A percentile compares a stretch with the other conserved stretches of the same genome.
Evolutionary conservation across 2,113 vertebrate species (phyloP).

Genomic region (Caranx ignobilis): DNA sequence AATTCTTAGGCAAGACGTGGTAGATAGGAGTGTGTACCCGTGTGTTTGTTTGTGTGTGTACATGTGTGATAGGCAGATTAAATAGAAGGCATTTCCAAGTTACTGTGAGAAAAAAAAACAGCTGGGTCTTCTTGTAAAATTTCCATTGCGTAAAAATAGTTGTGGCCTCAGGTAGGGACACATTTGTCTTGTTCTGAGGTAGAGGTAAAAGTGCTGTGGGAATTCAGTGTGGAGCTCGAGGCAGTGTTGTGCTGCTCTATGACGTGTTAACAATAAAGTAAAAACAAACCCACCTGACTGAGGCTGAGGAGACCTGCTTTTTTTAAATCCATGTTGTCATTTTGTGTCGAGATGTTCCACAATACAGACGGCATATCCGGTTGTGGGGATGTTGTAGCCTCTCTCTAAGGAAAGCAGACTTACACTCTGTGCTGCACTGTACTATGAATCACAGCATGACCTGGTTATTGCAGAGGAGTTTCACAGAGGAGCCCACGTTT

Average conservation of each 20-base stretch:
- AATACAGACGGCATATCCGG: background rate
- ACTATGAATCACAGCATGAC: conserved; percentile 43
- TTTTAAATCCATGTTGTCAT: background rate
- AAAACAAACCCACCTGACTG: conserved; percentile 6
- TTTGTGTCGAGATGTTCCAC: conserved; percentile 17
- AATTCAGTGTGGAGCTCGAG: conserved; percentile 9
- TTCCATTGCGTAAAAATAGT: conserved; percentile 43
- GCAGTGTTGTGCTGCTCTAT: conserved; percentile 6
- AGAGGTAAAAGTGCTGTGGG: conserved; percentile 18
- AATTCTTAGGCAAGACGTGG: conserved; percentile 47
- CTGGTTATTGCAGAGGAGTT: conserved; percentile 34
- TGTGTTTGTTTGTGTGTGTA: background rate
- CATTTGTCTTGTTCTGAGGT: conserved; percentile 32
- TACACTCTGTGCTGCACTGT: conserved; percentile 4
- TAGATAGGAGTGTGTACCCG: background rate
- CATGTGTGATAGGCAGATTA: background rate
- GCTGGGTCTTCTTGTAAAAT: conserved; percentile 18
- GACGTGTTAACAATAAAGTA: background rate
- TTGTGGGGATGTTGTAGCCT: background rate
- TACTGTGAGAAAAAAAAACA: conserved; percentile 16
- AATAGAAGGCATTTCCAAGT: conserved; percentile 4
- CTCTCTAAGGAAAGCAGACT: conserved; percentile 9
- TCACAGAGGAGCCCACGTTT: conserved; percentile 18
- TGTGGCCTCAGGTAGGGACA: conserved; percentile 38
- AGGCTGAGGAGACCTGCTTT: background rate